These are phyloP conservation scores for Lasioglossum vierecki DNA, from an alignment of 2,888 invertebrate genomes.

Conservation along the genomic window DNA sequence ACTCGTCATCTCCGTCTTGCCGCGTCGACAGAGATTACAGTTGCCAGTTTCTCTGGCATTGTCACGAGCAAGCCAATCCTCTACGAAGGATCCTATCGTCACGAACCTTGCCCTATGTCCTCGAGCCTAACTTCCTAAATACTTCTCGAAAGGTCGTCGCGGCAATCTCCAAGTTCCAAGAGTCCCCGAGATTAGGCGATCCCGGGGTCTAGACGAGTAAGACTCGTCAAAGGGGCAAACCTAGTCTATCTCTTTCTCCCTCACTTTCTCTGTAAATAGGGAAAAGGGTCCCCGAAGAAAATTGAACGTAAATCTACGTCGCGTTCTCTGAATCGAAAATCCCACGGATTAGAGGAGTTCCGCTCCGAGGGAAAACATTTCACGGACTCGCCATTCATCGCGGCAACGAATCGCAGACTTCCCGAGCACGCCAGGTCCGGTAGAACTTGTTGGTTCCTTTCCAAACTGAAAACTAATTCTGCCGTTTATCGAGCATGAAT, in stretches of 20 bases:
- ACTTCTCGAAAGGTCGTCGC: not conserved
- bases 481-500: constrained; percentile 40
- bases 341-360: constrained; percentile 34
- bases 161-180: not conserved
- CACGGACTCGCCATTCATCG: constrained; percentile 35
- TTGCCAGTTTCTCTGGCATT: not conserved
- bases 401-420: constrained; percentile 19
- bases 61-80: not conserved
- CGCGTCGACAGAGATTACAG: not conserved
- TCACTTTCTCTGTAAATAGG: constrained; percentile 14
- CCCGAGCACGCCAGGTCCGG: not conserved
- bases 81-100: not conserved
- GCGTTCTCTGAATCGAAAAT: constrained; percentile 29
- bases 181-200: not conserved
- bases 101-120: not conserved
- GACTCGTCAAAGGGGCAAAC: not conserved
- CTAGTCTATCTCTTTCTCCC: too few species aligned
- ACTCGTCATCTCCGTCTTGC: not conserved
- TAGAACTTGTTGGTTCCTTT: constrained; percentile 23
- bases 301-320: constrained; percentile 36
- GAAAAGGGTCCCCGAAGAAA: constrained; percentile 10
- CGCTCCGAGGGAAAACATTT: constrained; percentile 38
- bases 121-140: not conserved
- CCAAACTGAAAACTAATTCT: constrained; percentile 21
- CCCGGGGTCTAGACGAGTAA: not conserved